phyloP scores from a whole-genome alignment of 2,797 vertebrate genomes.

The Platyrinchus mystaceus region DNA sequence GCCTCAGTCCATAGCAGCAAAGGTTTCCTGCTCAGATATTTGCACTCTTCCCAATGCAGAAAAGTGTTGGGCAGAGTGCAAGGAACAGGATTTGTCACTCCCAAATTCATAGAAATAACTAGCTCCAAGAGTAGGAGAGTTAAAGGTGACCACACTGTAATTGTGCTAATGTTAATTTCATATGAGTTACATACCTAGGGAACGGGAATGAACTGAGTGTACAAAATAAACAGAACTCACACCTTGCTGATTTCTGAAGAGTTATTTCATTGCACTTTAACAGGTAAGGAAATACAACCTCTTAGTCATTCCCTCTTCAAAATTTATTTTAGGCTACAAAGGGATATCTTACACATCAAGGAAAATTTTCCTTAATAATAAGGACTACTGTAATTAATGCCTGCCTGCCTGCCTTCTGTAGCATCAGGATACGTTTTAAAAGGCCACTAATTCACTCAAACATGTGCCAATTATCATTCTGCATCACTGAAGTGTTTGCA shows the following conservation, averaged over 20 bases:
- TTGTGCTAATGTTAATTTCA: not conserved
- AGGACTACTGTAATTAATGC: not conserved
- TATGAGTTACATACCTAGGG: not conserved
- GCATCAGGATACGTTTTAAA: not conserved
- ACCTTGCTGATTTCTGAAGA: not conserved
- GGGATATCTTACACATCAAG: not conserved
- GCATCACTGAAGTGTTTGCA: not conserved
- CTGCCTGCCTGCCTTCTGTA: not conserved
- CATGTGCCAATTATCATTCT: not conserved
- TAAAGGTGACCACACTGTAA: not conserved
- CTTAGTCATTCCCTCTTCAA: not conserved
- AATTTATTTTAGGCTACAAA: not conserved
- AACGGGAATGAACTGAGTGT: not conserved
- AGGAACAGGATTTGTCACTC: not conserved
- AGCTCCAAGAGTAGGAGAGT: not conserved
- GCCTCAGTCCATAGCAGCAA: not conserved
- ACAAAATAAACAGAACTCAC: not conserved
- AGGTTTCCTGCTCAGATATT: not conserved
- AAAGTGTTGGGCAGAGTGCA: not conserved
- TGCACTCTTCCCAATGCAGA: not conserved
- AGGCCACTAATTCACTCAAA: not conserved
- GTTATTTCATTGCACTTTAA: not conserved
- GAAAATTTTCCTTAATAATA: not conserved
- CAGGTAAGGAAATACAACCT: not conserved
- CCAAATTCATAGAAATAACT: not conserved